Evolutionary conservation across 2,888 invertebrate genomes (phyloP).

Genomic region (Neuroscelio doddi): DNA sequence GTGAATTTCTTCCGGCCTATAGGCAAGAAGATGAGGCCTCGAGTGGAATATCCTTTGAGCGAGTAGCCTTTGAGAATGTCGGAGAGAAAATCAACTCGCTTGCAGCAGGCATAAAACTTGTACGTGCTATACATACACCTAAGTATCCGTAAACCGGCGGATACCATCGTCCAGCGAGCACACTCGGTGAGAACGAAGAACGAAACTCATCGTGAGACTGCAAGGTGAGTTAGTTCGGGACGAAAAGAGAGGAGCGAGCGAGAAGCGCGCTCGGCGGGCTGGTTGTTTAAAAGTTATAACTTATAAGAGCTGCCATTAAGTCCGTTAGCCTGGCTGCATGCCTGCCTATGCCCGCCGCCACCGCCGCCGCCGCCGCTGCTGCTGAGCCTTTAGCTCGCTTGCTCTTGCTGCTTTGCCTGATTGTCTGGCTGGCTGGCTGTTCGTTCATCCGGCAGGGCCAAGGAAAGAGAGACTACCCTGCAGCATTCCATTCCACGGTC

Average conservation of each 20-base stretch:
- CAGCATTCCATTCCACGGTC: conserved; percentile 37
- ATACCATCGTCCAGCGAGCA: background rate
- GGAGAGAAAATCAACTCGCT: no score
- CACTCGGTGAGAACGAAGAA: conserved; percentile 28
- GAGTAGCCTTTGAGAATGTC: no score
- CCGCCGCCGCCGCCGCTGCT: background rate
- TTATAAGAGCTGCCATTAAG: conserved; percentile 63
- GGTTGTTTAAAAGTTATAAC: conserved; percentile 66
- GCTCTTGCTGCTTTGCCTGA: conserved; percentile 24
- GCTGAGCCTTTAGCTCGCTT: conserved; percentile 9
- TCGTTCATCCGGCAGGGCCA: conserved; percentile 26
- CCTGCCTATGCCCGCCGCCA: conserved; percentile 16
- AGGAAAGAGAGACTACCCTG: conserved; percentile 26
- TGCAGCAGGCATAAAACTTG: no score
- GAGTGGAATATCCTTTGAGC: no score
- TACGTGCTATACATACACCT: background rate
- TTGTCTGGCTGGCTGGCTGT: conserved; percentile 30
- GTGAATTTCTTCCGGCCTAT: no score
- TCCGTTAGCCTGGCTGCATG: conserved; percentile 48
- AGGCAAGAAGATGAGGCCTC: no score
- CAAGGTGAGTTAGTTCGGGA: conserved; percentile 56
- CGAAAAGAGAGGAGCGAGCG: conserved; percentile 22
- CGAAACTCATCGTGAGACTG: conserved; percentile 48
- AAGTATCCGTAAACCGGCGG: background rate
- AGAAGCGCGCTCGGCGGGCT: conserved; percentile 40